Evolutionary conservation across 2,888 invertebrate genomes (phyloP).

Genomic region (Rhogogaster chlorosoma): DNA sequence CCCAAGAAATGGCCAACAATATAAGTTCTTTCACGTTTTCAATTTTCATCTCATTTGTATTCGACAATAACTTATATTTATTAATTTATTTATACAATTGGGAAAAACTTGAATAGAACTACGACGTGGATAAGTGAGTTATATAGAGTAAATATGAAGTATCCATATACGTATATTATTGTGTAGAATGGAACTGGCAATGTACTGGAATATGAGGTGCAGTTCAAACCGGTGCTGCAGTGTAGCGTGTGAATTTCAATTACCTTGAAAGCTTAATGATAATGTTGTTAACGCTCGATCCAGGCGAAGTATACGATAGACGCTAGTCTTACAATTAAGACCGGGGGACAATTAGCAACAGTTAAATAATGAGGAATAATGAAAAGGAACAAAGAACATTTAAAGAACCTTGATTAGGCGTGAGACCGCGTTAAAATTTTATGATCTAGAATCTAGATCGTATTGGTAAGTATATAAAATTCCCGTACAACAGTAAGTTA

Average conservation of each 20-base stretch:
- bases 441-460: background rate
- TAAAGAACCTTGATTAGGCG: background rate
- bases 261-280: background rate
- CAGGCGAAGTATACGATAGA: background rate
- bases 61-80: no score
- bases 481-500: background rate
- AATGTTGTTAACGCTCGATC: background rate
- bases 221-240: background rate
- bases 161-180: no score
- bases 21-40: no score
- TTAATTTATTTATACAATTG: no score
- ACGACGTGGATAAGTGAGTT: no score
- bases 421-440: background rate
- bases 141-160: background rate
- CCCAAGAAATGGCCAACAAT: no score
- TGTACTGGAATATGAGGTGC: background rate
- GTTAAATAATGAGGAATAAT: background rate
- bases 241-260: slow-evolving; percentile 15
- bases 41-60: no score
- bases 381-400: background rate
- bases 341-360: background rate
- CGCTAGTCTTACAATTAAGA: background rate
- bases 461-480: background rate
- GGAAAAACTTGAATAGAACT: background rate
- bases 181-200: background rate